A percentile compares a stretch with the other conserved stretches of the same genome.
phyloP scores from a whole-genome alignment of 35 echinoderm and acorn worm species.

The Stichopus chloronotus region DNA sequence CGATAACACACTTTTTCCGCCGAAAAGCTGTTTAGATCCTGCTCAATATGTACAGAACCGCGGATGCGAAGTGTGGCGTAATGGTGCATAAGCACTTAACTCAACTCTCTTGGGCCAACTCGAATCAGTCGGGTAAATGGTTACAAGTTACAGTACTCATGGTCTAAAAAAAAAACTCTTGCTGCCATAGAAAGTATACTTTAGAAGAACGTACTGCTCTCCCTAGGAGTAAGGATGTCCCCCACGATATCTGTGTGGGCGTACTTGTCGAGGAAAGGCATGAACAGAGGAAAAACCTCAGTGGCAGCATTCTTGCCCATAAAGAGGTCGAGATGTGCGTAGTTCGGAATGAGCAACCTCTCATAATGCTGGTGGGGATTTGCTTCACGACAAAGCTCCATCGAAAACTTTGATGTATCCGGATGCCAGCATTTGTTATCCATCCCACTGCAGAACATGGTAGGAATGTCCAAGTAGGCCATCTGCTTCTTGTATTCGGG shows the following conservation, averaged over 20 bases:
- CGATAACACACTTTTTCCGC: no score
- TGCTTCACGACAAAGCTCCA: conserved; percentile 61
- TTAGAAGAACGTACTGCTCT: conserved; percentile 49
- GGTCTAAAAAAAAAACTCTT: no score
- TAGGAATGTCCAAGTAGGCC: conserved; percentile 68
- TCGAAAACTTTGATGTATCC: conserved; percentile 54
- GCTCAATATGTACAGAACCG: no score
- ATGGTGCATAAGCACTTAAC: no score
- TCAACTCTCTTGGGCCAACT: no score
- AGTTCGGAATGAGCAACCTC: conserved; percentile 45
- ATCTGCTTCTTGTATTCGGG: conserved; percentile 62
- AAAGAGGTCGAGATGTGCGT: conserved; percentile 74
- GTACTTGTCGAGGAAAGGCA: conserved; percentile 77
- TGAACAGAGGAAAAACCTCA: conserved; percentile 71
- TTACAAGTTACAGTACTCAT: no score
- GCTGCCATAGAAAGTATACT: no score
- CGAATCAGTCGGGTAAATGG: no score
- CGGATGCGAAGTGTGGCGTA: no score
- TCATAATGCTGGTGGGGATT: conserved; percentile 76
- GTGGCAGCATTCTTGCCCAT: conserved; percentile 67
- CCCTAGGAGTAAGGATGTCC: conserved; percentile 2
- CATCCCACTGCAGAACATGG: conserved; percentile 66
- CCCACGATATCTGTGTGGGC: conserved; percentile 10
- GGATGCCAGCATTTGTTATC: conserved; percentile 75
- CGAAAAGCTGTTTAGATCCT: no score